phyloP scores from a whole-genome alignment of 2,113 vertebrate species.

The Gambusia affinis region DNA sequence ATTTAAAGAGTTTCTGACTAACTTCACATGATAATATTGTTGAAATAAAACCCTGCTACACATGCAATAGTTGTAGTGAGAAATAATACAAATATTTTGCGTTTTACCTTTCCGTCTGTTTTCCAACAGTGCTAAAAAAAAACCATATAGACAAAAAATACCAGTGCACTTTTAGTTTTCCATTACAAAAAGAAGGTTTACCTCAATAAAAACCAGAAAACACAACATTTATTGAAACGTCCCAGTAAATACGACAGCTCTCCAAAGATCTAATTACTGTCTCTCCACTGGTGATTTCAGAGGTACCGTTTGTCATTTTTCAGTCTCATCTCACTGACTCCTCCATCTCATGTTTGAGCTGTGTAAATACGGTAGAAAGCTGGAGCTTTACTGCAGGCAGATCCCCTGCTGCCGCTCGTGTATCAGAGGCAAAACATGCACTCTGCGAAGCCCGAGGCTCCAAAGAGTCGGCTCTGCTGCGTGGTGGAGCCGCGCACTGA shows the following conservation, averaged over 20 bases:
- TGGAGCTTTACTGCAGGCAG: slow-evolving; percentile 50
- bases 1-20: too few relatives aligned
- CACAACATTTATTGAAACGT: not conserved
- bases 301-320: slow-evolving; percentile 9
- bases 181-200: not conserved
- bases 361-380: slow-evolving; percentile 55
- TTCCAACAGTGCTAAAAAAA: too few relatives aligned
- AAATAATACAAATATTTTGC: not conserved
- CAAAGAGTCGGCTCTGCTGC: slow-evolving; percentile 39
- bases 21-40: too few relatives aligned
- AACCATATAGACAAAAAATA: too few relatives aligned
- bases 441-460: slow-evolving; percentile 27
- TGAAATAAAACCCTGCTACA: too few relatives aligned
- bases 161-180: not conserved
- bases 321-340: slow-evolving; percentile 23
- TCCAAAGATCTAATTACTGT: not conserved
- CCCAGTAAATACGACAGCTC: slow-evolving; percentile 5
- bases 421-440: slow-evolving; percentile 30
- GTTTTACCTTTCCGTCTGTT: not conserved
- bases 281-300: not conserved
- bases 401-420: slow-evolving; percentile 54
- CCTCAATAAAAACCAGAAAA: not conserved
- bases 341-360: slow-evolving; percentile 51
- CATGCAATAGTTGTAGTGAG: not conserved
- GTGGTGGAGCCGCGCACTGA: slow-evolving; percentile 21